Base-by-base conservation (phyloP, 2,888 invertebrate species). In the Drosophila paracracens region DNA sequence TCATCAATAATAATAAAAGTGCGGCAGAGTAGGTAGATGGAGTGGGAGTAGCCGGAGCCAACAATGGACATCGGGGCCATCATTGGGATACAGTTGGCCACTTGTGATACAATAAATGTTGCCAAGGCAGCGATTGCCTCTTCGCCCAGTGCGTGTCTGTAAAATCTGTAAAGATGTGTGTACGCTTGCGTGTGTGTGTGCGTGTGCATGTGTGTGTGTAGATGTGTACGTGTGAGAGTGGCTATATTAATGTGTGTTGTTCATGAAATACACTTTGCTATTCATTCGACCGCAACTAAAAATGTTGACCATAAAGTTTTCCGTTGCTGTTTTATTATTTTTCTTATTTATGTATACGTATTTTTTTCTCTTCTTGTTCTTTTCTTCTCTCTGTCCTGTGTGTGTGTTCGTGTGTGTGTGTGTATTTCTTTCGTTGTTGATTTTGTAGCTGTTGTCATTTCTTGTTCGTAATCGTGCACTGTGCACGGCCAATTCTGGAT, bases 1-100 rank as follows among this genome's bases (percentile, higher is more conserved):
- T 88, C 90, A 90, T 88, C 88, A 90, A 90, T 88, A 88, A 88
- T 90, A 89, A 88, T 90, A 87, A 86, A 90, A 83, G 86, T 74
- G 74, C 70, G 78, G 67, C 76, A 54, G 69, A 76, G 58, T 57
- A 68, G 78, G n/a, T 29, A 8, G 27, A 8, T 25, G 18, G 21
- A 52, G 52, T 18, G 7, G 18, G 25, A 38, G 27, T 4, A 7
- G 21, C 3, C 61, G 29, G 50, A 72, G 50, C 51, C 79, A 70
- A 76, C 76, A 81, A 76, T 83, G 82, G 69, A 64, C 87, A 63
- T 50, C 31, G 71, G 63, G 53, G n/a, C 64, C 71, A 75, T 73
- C 78, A 60, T 78, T 69, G 74, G 74, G 63, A 74, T 76, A 76
- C 80, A 70, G 73, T 76, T 68, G 71, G 75, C 81, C 89, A 87